Evolutionary conservation across 2,113 vertebrate genomes (phyloP).

Genomic region (Xenus cinereus): DNA sequence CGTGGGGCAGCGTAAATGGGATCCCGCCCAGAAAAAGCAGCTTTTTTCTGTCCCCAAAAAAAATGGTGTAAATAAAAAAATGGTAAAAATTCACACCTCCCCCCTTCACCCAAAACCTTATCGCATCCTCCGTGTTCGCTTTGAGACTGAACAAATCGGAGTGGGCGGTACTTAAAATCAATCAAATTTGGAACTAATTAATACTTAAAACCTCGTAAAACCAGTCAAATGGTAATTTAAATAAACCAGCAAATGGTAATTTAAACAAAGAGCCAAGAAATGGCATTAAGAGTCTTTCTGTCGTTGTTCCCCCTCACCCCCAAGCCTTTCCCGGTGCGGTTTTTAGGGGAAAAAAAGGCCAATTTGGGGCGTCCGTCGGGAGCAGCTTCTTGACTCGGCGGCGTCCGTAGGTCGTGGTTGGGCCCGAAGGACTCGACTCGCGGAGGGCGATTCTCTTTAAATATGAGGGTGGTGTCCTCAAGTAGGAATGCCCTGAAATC

Average conservation of each 20-base stretch:
- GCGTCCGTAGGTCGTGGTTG: not conserved
- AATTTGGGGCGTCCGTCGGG: not conserved
- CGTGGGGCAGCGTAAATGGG: not conserved
- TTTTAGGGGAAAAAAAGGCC: not conserved
- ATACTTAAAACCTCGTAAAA: not conserved
- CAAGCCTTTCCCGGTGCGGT: not conserved
- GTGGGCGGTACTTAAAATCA: not conserved
- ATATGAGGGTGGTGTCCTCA: not conserved
- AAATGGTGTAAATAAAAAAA: too few relatives aligned
- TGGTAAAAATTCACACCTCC: too few relatives aligned
- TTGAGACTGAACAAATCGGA: not conserved
- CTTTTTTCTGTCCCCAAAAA: not conserved
- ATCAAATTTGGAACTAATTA: not conserved
- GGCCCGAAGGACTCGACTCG: not conserved
- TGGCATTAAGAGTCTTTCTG: fast-evolving
- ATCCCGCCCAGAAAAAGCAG: fast-evolving
- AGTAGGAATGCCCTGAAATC: not conserved
- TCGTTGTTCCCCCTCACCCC: not conserved
- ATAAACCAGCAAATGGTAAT: not conserved
- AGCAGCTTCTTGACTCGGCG: not conserved
- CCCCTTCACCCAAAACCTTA: too few relatives aligned
- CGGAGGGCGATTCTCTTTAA: not conserved
- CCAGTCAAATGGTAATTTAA: too few relatives aligned
- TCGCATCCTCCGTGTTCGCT: fast-evolving
- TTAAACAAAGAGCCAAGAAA: not conserved